phyloP scores from a whole-genome alignment of 2,888 invertebrate genomes.

The Deroplatys truncata region DNA sequence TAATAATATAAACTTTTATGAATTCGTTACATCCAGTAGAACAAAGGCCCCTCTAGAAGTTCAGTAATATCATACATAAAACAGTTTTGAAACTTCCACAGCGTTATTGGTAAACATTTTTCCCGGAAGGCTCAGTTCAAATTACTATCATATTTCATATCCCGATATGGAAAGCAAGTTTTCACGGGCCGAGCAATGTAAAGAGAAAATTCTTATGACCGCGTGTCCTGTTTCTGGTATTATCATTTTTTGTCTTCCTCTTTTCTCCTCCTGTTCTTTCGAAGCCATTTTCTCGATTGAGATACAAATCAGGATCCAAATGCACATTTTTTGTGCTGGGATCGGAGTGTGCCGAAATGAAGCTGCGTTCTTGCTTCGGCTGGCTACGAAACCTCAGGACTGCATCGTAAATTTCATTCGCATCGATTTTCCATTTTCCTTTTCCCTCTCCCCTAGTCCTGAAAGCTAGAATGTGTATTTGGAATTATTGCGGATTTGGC shows the following conservation, averaged over 20 bases:
- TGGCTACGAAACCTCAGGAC: constrained; percentile 3
- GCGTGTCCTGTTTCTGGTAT: not conserved
- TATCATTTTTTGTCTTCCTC: constrained; percentile 1
- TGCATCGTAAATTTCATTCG: constrained; percentile 22
- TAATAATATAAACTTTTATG: not conserved
- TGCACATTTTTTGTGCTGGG: constrained; percentile 19
- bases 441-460: not conserved
- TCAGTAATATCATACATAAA: not conserved
- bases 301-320: constrained; percentile 18
- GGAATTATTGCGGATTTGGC: not conserved
- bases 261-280: not conserved
- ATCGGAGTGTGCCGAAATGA: not conserved
- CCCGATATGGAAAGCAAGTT: not conserved
- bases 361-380: constrained; percentile 12
- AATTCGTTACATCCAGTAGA: not conserved
- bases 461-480: not conserved
- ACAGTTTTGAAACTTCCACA: not conserved
- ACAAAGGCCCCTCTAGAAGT: not conserved
- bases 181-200: not conserved
- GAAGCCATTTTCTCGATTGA: constrained; percentile 16
- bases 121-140: not conserved
- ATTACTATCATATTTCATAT: not conserved
- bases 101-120: not conserved
- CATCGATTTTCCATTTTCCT: constrained; percentile 25
- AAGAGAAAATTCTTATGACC: not conserved